Conservation (phyloP, 1,140 invertebrate genomes). For the Scaptomyza montana region DNA sequence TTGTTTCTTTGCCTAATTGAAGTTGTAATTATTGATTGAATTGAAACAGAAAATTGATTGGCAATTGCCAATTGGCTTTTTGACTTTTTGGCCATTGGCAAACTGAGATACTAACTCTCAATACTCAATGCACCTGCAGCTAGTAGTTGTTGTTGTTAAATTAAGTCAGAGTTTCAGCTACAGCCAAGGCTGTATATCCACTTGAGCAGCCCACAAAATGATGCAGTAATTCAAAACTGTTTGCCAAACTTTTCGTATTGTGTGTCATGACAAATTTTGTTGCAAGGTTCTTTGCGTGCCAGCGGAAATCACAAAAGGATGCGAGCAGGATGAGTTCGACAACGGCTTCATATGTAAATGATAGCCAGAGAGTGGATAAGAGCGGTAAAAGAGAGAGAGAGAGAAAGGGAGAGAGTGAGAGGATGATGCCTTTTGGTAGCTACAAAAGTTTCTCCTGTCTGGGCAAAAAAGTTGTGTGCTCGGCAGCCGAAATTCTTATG, state of each 20-base stretch:
- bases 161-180: slow-evolving; percentile 1
- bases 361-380: slow-evolving; percentile 33
- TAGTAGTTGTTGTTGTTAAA: slow-evolving; percentile 28
- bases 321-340: slow-evolving; percentile 3
- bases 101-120: slow-evolving; percentile 4
- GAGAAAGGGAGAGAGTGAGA: not conserved
- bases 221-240: slow-evolving; percentile 64
- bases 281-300: slow-evolving; percentile 53
- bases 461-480: slow-evolving; percentile 48
- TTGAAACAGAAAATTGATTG: slow-evolving; percentile 77
- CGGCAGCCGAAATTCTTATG: slow-evolving; percentile 65
- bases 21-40: slow-evolving; percentile 79
- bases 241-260: slow-evolving; percentile 47
- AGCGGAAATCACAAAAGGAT: slow-evolving; percentile 13
- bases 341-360: slow-evolving; percentile 59
- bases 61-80: slow-evolving; percentile 54
- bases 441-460: slow-evolving; percentile 49
- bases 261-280: slow-evolving; percentile 69
- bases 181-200: too few relatives aligned
- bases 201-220: slow-evolving; percentile 36
- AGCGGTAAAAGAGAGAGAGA: not conserved
- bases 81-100: slow-evolving; percentile 37
- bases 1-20: slow-evolving; percentile 64
- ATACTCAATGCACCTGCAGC: slow-evolving; percentile 60
- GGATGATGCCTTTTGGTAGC: slow-evolving; percentile 18